Evolutionary conservation across 2,888 invertebrate genomes (phyloP).

Genomic region (Macrophya alboannulata): DNA sequence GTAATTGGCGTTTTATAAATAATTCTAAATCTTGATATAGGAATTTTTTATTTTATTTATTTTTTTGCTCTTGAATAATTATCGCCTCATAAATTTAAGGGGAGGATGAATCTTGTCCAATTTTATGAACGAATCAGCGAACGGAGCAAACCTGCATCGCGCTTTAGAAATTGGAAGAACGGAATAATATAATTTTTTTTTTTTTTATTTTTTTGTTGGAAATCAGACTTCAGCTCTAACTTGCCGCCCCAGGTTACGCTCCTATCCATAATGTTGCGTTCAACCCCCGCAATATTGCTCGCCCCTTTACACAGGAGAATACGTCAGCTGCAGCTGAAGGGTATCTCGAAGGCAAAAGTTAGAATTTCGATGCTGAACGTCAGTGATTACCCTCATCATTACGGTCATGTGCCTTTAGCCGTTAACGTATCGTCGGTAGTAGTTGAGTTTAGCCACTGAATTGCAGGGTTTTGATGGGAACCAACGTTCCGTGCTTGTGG

Average conservation of each 20-base stretch:
- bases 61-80: not conserved
- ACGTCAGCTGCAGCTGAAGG: conserved; percentile 50
- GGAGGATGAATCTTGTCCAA: conserved; percentile 7
- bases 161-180: no score
- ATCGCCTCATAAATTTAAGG: not conserved
- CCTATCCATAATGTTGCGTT: conserved; percentile 24
- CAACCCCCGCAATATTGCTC: conserved; percentile 12
- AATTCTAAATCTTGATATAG: not conserved
- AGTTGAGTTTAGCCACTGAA: conserved; percentile 42
- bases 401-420: conserved; percentile 22
- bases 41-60: not conserved
- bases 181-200: not conserved
- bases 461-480: conserved; percentile 38
- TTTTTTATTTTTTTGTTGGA: not conserved
- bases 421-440: conserved; percentile 36
- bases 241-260: conserved; percentile 3
- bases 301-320: conserved; percentile 38
- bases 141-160: not conserved
- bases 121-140: conserved; percentile 6
- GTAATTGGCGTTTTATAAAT: not conserved
- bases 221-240: not conserved
- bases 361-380: conserved; percentile 43
- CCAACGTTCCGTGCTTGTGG: conserved; percentile 30
- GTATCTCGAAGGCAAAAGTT: conserved; percentile 41
- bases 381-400: conserved; percentile 40